phyloP scores from a whole-genome alignment of 2,113 vertebrate genomes.

The Eidolon helvum region DNA sequence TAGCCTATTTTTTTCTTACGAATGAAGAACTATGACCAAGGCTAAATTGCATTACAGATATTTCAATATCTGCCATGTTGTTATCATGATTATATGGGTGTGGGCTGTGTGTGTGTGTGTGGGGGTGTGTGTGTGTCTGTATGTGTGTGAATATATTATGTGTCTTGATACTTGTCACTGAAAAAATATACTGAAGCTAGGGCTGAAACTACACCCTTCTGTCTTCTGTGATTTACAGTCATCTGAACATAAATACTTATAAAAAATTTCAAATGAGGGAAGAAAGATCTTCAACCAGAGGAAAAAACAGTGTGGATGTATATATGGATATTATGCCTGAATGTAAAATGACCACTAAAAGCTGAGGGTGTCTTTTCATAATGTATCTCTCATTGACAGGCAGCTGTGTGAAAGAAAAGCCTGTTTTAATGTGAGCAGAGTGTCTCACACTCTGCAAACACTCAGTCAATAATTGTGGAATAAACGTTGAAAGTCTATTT shows the following conservation, averaged over 20 bases:
- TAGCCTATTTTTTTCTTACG: background rate
- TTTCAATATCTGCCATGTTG: background rate
- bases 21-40: background rate
- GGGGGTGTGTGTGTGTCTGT: background rate
- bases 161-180: background rate
- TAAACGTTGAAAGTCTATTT: constrained; percentile 64
- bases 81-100: background rate
- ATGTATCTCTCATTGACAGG: background rate
- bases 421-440: constrained; percentile 30
- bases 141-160: background rate
- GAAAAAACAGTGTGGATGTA: background rate
- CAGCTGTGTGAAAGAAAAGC: constrained; percentile 18
- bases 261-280: constrained; percentile 1
- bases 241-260: background rate
- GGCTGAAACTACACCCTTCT: background rate
- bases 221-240: background rate
- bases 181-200: background rate
- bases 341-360: constrained; percentile 54
- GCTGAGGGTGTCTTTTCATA: constrained; percentile 42
- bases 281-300: background rate
- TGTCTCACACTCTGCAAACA: constrained; percentile 9
- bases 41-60: background rate
- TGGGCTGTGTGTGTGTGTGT: too few relatives aligned
- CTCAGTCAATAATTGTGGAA: constrained; percentile 63
- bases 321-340: background rate